Conservation (phyloP, 2,888 invertebrate species). For the Caenorhabditis angaria region DNA sequence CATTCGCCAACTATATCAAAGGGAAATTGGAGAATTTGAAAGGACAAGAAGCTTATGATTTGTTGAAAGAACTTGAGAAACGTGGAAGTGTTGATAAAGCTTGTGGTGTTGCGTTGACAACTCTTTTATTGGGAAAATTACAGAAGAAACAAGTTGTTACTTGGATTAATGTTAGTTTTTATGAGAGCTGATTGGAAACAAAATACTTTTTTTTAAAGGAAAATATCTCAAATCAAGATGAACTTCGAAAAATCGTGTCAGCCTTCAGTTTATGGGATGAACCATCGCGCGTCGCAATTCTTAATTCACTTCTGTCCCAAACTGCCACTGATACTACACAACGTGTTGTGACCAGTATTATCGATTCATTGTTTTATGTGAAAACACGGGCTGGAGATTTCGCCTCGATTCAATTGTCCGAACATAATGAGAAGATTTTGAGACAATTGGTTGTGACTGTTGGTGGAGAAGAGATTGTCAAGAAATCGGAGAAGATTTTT, state of each 20-base stretch:
- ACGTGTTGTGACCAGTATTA: slow-evolving; percentile 26
- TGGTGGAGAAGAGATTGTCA: slow-evolving; percentile 42
- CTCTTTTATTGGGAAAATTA: slow-evolving; percentile 24
- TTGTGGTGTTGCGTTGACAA: slow-evolving; percentile 19
- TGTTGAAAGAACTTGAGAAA: slow-evolving; percentile 21
- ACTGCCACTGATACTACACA: slow-evolving; percentile 35
- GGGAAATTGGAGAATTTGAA: slow-evolving; percentile 18
- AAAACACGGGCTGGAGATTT: slow-evolving; percentile 54
- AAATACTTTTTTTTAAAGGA: slow-evolving; percentile 21
- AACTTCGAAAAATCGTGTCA: slow-evolving; percentile 29
- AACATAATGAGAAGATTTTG: slow-evolving; percentile 47
- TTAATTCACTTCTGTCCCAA: slow-evolving; percentile 22
- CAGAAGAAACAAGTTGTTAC: slow-evolving; percentile 28
- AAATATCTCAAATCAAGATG: slow-evolving; percentile 27
- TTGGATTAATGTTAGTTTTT: slow-evolving; percentile 38
- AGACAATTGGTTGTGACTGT: slow-evolving; percentile 39
- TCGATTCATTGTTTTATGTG: slow-evolving; percentile 37
- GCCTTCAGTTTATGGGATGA: slow-evolving; percentile 39
- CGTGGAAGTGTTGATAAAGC: slow-evolving; percentile 37
- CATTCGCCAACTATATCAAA: slow-evolving; percentile 27
- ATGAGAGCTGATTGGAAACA: too few relatives aligned
- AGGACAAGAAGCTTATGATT: slow-evolving; percentile 28
- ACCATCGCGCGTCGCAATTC: slow-evolving; percentile 23
- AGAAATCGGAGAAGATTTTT: slow-evolving; percentile 40
- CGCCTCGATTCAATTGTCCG: slow-evolving; percentile 47